Evolutionary conservation across 1,140 invertebrate genomes (phyloP).

Genomic region (Bombus waltoni): DNA sequence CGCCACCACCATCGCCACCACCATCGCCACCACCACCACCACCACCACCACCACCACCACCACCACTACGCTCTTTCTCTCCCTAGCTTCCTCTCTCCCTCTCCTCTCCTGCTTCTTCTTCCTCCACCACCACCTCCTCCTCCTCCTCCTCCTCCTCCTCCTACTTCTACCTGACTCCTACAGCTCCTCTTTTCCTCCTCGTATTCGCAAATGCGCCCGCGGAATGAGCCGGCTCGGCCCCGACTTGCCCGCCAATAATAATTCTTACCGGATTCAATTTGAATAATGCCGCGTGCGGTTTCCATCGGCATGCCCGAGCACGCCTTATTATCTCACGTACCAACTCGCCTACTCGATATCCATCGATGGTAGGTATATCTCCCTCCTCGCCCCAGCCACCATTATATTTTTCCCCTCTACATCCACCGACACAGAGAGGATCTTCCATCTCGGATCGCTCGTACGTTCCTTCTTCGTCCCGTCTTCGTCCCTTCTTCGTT

Average conservation of each 20-base stretch:
- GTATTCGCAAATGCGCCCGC: constrained; percentile 73
- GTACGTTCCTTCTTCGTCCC: neutral
- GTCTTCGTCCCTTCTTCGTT: no score
- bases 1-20: constrained; percentile 22
- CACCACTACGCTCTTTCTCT: neutral
- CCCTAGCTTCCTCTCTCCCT: constrained; percentile 10
- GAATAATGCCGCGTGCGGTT: constrained; percentile 82
- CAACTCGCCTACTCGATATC: constrained; percentile 77
- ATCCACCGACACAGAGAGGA: neutral
- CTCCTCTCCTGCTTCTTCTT: constrained; percentile 2
- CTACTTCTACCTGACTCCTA: constrained; percentile 20
- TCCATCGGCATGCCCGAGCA: constrained; percentile 78
- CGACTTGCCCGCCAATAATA: constrained; percentile 79
- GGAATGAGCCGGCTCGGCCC: constrained; percentile 72
- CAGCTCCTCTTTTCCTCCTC: constrained; percentile 65
- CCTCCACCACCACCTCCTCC: neutral
- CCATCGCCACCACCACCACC: constrained; percentile 8
- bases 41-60: constrained; percentile 3
- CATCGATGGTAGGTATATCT: constrained; percentile 72
- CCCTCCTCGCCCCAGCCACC: constrained; percentile 45
- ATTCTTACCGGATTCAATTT: constrained; percentile 82
- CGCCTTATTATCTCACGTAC: constrained; percentile 82
- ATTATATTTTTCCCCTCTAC: constrained; percentile 65
- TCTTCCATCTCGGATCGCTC: neutral
- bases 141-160: constrained; percentile 14